A percentile compares a stretch with the other conserved stretches of the same genome.
Conservation (phyloP, 2,888 invertebrate genomes). For the Sminthurides aquaticus region DNA sequence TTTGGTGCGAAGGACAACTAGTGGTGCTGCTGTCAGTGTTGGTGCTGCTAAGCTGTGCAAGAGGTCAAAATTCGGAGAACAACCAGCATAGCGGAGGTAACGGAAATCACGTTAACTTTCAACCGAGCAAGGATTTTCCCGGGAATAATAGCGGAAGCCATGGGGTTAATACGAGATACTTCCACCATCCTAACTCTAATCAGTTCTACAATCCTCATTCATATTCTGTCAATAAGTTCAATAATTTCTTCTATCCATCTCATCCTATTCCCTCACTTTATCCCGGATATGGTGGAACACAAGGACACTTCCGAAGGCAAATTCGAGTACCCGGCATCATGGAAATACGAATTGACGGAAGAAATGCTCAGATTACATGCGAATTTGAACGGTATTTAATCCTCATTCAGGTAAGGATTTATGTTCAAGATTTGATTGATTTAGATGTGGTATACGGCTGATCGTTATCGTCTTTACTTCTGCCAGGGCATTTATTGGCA, state of each 20-base stretch:
- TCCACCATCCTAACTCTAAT: slow-evolving; percentile 8
- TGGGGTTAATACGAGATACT: slow-evolving; percentile 12
- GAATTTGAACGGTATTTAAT: slow-evolving; percentile 38
- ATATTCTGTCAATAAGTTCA: slow-evolving; percentile 5
- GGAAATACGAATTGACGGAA: slow-evolving; percentile 26
- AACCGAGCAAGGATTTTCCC: slow-evolving; percentile 18
- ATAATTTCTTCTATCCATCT: slow-evolving; percentile 16
- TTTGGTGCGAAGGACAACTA: not conserved
- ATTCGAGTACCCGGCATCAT: slow-evolving; percentile 38
- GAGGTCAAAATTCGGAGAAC: not conserved
- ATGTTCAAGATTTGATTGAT: not conserved
- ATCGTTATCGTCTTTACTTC: no score
- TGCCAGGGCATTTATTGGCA: slow-evolving; percentile 42
- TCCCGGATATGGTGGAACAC: slow-evolving; percentile 4
- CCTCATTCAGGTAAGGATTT: slow-evolving; percentile 37
- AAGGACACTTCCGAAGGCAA: slow-evolving; percentile 27
- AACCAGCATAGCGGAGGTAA: slow-evolving; percentile 7
- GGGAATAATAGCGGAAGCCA: not conserved
- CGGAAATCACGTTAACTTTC: slow-evolving; percentile 14
- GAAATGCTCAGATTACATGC: slow-evolving; percentile 35
- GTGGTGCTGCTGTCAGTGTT: slow-evolving; percentile 3
- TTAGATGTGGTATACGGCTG: no score
- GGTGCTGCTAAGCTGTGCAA: not conserved
- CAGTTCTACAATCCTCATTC: slow-evolving; percentile 20
- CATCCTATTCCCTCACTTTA: slow-evolving; percentile 3